Base-by-base conservation (phyloP, 2,113 vertebrate species). In the Oryzias woworae region DNA sequence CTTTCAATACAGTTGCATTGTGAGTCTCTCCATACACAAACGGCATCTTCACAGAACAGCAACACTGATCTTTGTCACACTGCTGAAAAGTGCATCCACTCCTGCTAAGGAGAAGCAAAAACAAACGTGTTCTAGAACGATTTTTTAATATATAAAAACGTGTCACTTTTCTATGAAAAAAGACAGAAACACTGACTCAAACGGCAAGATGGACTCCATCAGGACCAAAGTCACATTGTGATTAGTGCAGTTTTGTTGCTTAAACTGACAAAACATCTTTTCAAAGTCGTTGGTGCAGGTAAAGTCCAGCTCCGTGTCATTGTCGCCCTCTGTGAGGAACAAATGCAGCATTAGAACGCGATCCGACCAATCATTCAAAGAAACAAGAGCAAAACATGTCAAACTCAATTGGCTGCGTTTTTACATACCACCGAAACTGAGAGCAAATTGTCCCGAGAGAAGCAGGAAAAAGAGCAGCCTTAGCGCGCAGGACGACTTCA, bases 271-370 rank as follows among this genome's bases (percentile, higher is more conserved):
- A 17, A 4, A 36, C 62, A 87, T 75, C 1, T 3, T 0, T 0
- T 36, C 36, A 14, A 3, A 73, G 77, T 92, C 78, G 47, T 87
- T 78, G 22, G 73, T 63, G 43, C 90, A 92, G 8, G 60, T 31
- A 5, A 89, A 54, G 31, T 43, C 43, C 0, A 14, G 3, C 12
- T 1, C 36, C 10, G 8, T 45, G 14, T 23, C 14, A 5, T 23
- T 24, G 26, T 48, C 26, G 15, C 1, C 18, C 14, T 14, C 75
- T 83, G 14, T 1, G 14, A 1, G 14, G 67, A 43, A 58, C 14
- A 42, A 1, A 55, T 2, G 24, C 6, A 8, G 47, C 4, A 47
- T 1, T 0, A 15, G 7, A 1, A 61, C 0, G 22, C 3, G 12
- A 46, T 26, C 2, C 7, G 5, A 1, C 24, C 7, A 14, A 24